Conservation (phyloP, 2,888 invertebrate genomes). For the Lordiphosa andalusiaca region DNA sequence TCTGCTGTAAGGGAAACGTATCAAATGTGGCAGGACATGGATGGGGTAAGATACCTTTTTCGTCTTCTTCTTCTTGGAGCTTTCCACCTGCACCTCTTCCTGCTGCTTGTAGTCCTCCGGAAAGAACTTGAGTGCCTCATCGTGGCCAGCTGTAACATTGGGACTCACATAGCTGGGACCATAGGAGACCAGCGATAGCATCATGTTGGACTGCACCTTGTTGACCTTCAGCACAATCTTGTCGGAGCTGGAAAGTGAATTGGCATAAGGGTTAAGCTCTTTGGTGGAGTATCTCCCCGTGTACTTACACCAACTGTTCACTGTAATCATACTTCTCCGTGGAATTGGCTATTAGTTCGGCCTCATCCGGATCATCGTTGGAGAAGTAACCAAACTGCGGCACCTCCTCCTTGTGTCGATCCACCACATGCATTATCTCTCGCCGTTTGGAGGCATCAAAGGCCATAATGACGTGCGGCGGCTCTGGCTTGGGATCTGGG, state of each 20-base stretch:
- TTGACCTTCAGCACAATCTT: constrained; percentile 86
- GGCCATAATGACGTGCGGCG: constrained; percentile 85
- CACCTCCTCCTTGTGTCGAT: constrained; percentile 82
- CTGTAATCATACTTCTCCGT: constrained; percentile 82
- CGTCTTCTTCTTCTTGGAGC: constrained; percentile 42
- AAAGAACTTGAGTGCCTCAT: constrained; percentile 86
- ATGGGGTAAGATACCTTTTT: constrained; percentile 72
- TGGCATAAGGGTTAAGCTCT: too few species aligned
- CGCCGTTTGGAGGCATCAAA: constrained; percentile 85
- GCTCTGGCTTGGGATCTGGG: constrained; percentile 83
- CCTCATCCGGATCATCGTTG: constrained; percentile 82
- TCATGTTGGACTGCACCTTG: constrained; percentile 84
- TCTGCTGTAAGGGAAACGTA: background rate
- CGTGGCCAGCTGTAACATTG: constrained; percentile 84
- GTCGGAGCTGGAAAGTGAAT: constrained; percentile 82
- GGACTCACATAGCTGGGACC: constrained; percentile 86
- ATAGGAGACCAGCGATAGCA: constrained; percentile 84
- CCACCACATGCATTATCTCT: constrained; percentile 82
- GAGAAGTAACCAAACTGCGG: constrained; percentile 87
- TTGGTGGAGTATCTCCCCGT: too few species aligned
- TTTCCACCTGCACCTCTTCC: constrained; percentile 62
- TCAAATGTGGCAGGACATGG: background rate
- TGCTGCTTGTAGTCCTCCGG: constrained; percentile 82
- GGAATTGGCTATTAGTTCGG: constrained; percentile 84
- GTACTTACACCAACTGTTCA: constrained; percentile 25